Evolutionary conservation across 2,113 vertebrate species (phyloP), one percentile per base, ranked within the genome.

Genomic region (Pimephales promelas): DNA sequence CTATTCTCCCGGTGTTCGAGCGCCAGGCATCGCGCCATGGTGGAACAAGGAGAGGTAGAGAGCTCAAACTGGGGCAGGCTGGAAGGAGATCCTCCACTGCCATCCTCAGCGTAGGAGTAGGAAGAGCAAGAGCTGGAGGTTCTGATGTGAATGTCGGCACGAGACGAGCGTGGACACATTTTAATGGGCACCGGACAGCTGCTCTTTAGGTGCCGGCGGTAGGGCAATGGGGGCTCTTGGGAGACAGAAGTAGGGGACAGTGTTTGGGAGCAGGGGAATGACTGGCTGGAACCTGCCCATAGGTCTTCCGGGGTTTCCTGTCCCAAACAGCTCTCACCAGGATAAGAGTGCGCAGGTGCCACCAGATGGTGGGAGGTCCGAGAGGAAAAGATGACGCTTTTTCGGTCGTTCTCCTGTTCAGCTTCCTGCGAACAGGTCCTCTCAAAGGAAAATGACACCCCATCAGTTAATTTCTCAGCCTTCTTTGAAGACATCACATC

Each of bases 341-440:
- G 91, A 86, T 95, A 96, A 0, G 95, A 94, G 89, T 96, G 95
- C 87, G 93, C 91, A 24, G 95, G 91, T 87, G 95, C 89, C 86
- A 92, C 93, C 89, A 92, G 94, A 92, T 92, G 95, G 91, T 97
- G 96, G 73, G 95, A 94, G 72, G 94, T 87, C 2, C 95, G 95
- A 28, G 96, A 96, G 89, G 97, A 97, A 92, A 98, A 98, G 89
- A 98, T 98, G 85, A 98, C 97, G 3, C 96, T 98, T 87, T 94
- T 95, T 86, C 97, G 94, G 93, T 97, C 96, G 14, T 92, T 93
- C 89, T 97, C 96, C 86, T 95, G 94, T 86, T 96, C 96, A n/a
- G 92, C 92, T 86, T 97, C 96, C 87, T 96, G 94, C 83, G 96
- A 96, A 87, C 93, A 95, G 85, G 94, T 89, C 64, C 92, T 91